Base-by-base conservation (phyloP, 2,113 vertebrate species). In the Antechinus flavipes region DNA sequence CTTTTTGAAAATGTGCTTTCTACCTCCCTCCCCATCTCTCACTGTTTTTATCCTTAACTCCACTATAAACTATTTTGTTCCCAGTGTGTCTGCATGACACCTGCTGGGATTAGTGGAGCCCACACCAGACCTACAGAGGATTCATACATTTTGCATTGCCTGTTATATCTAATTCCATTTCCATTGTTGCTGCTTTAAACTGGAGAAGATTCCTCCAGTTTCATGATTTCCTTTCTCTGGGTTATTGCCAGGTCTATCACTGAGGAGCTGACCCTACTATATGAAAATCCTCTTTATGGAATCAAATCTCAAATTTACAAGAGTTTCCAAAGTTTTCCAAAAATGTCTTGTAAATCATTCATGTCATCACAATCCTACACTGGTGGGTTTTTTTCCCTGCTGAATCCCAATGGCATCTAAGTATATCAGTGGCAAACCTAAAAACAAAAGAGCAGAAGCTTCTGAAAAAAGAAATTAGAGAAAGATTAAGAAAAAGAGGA, bases 1-100 rank as follows among this genome's bases (percentile, higher is more conserved):
- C 4, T 0, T 97, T 98, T 96, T 97, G 23, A 26, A 49, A 26
- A 22, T 1, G 0, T 84, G 35, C 2, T 84, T n/a, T 7, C 6
- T 19, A 84, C 19, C 22, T 84, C n/a, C 95, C 94, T 96, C 94
- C 61, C 91, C 95, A 84, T 91, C 94, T 8, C 89, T 97, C 96
- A 94, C 96, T 97, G 95, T 98, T 98, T 99, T 98, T 98, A 95
- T 94, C 93, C 68, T 98, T 95, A 96, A 96, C 97, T 95, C 95
- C 97, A 97, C 92, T 97, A 95, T 94, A 96, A 95, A 97, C 84
- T 98, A 91, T 96, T 97, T 95, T 98, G 97, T 96, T 95, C 93
- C 61, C 91, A 95, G 56, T 30, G 47, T 96, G 97, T 98, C 98
- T 98, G 96, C 90, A 23, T 93, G 92, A 94, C 97, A 97, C 97